phyloP scores from a whole-genome alignment of 2,113 vertebrate species.

The Felis catus region DNA sequence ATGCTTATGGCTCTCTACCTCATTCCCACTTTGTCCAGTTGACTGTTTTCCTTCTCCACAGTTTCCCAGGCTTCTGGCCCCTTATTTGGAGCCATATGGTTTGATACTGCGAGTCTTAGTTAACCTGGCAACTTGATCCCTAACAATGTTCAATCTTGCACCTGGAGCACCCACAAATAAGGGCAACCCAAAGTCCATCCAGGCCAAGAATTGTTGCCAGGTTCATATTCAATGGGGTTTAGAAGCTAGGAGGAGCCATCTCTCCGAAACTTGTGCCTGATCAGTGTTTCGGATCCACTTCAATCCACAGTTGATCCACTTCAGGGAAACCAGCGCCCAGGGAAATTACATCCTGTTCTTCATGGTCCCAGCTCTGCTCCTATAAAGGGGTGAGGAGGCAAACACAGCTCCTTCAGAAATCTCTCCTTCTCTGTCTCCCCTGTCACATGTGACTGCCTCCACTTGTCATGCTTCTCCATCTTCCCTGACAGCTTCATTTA shows the following conservation, averaged over 20 bases:
- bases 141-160: background rate
- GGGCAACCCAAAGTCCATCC: background rate
- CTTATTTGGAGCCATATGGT: background rate
- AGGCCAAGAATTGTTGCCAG: background rate
- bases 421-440: background rate
- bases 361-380: background rate
- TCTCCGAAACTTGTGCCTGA: background rate
- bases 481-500: background rate
- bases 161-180: background rate
- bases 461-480: background rate
- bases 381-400: background rate
- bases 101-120: background rate
- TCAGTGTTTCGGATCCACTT: background rate
- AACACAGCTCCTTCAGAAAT: background rate
- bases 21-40: background rate
- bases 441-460: background rate
- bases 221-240: background rate
- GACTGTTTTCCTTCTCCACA: background rate
- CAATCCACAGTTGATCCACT: background rate
- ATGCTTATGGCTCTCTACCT: background rate
- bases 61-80: background rate
- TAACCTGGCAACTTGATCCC: background rate
- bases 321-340: background rate
- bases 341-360: background rate
- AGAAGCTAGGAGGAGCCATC: background rate